phyloP scores from a whole-genome alignment of 2,797 vertebrate genomes.

The Phoebastria nigripes region DNA sequence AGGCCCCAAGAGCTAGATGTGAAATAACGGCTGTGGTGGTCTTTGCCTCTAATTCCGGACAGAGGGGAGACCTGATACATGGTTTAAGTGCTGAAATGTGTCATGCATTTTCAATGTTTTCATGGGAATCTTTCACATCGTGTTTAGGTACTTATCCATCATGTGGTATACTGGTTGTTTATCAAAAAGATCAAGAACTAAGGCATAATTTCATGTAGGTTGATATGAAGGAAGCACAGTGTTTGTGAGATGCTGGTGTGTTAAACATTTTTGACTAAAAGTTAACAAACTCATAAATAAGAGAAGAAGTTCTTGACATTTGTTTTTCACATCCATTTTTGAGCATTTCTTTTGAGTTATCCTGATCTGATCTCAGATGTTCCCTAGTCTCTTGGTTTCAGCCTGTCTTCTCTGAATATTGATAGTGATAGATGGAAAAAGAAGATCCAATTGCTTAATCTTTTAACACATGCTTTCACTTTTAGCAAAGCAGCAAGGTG shows the following conservation, averaged over 20 bases:
- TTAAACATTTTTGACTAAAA: background rate
- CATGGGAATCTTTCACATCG: background rate
- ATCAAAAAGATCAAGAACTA: background rate
- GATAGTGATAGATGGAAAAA: background rate
- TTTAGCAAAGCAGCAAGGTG: slow-evolving; percentile 10
- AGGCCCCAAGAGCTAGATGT: background rate
- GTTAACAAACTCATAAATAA: background rate
- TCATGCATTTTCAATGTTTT: background rate
- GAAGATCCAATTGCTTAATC: background rate
- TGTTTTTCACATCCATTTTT: background rate
- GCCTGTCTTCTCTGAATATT: background rate
- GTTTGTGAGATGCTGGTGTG: background rate
- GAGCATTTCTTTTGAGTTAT: background rate
- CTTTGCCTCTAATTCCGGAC: background rate
- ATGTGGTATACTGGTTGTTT: background rate
- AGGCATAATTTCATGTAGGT: background rate
- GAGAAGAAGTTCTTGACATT: background rate
- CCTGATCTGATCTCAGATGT: background rate
- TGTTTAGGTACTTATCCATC: background rate
- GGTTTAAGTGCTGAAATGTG: background rate
- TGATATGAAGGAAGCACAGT: background rate
- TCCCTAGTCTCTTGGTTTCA: background rate
- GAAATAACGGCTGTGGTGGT: background rate
- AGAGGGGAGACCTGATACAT: background rate
- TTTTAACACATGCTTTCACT: slow-evolving; percentile 11